These are phyloP conservation scores for Rotaria socialis DNA, from an alignment of 2,888 invertebrate genomes.

Conservation along the genomic window DNA sequence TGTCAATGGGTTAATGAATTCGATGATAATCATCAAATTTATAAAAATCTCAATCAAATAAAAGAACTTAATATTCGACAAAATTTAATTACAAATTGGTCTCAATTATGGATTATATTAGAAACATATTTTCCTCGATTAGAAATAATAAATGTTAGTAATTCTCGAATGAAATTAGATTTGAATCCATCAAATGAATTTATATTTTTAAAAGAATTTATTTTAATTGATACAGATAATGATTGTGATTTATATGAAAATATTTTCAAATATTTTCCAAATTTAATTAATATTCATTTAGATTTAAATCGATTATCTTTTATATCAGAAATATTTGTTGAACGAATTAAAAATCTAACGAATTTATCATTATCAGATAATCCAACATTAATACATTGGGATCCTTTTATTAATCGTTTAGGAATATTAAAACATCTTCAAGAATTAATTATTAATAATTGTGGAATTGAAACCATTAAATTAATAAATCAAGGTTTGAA, in stretches of 20 bases:
- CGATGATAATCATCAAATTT: background rate
- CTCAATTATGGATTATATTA: background rate
- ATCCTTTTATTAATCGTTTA: background rate
- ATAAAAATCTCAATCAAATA: background rate
- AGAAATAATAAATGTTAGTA: background rate
- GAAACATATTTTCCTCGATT: background rate
- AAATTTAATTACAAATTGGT: background rate
- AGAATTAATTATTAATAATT: background rate
- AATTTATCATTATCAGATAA: background rate
- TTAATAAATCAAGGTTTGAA: background rate
- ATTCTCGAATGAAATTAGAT: background rate
- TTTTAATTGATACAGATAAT: background rate
- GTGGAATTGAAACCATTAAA: background rate
- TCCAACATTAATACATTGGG: background rate
- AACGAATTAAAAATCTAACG: background rate
- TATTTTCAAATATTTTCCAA: slow-evolving; percentile 1
- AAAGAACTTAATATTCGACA: slow-evolving; percentile 7
- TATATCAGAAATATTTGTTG: background rate
- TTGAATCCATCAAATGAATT: background rate
- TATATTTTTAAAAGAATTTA: background rate
- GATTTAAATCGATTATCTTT: background rate
- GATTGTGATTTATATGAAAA: background rate
- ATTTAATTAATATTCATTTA: background rate
- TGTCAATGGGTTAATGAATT: slow-evolving; percentile 1
- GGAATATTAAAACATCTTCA: background rate